Conservation (phyloP, 2,797 vertebrate species). For the Notolabrus celidotus region DNA sequence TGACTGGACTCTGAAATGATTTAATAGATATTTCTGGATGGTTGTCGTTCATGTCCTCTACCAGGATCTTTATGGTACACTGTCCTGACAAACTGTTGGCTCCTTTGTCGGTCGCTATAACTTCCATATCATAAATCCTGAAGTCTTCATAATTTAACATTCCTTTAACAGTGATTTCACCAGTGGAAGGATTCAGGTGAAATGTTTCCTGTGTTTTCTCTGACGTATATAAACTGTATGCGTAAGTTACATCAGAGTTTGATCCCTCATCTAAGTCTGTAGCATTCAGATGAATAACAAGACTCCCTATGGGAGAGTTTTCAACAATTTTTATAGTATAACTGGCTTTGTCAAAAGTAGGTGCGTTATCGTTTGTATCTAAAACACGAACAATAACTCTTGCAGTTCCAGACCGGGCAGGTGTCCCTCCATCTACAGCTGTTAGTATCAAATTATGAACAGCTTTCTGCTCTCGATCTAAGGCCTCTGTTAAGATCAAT, state of each 20-base stretch:
- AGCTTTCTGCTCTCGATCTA: constrained; percentile 72
- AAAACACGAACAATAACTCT: constrained; percentile 81
- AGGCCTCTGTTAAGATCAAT: constrained; percentile 64
- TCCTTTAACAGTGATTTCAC: constrained; percentile 85
- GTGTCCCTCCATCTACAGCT: constrained; percentile 78
- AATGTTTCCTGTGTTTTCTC: constrained; percentile 79
- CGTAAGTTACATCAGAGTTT: constrained; percentile 68
- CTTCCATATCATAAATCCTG: constrained; percentile 83
- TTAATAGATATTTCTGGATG: constrained; percentile 79
- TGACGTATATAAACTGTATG: constrained; percentile 79
- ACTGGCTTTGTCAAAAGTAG: constrained; percentile 77
- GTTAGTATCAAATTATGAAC: constrained; percentile 75
- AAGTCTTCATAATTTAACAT: constrained; percentile 87
- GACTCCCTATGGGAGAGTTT: constrained; percentile 78
- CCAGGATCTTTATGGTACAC: constrained; percentile 71
- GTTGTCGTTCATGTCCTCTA: constrained; percentile 85
- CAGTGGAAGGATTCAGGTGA: constrained; percentile 72
- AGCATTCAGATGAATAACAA: constrained; percentile 83
- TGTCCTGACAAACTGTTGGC: constrained; percentile 72
- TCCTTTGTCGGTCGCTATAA: constrained; percentile 83
- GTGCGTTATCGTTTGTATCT: constrained; percentile 85
- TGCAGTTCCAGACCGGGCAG: constrained; percentile 80
- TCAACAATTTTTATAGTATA: constrained; percentile 79
- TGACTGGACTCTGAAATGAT: constrained; percentile 72
- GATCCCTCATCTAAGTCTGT: constrained; percentile 78